Base-by-base conservation (phyloP, 2,888 invertebrate species). In the Stomorhina lunata region DNA sequence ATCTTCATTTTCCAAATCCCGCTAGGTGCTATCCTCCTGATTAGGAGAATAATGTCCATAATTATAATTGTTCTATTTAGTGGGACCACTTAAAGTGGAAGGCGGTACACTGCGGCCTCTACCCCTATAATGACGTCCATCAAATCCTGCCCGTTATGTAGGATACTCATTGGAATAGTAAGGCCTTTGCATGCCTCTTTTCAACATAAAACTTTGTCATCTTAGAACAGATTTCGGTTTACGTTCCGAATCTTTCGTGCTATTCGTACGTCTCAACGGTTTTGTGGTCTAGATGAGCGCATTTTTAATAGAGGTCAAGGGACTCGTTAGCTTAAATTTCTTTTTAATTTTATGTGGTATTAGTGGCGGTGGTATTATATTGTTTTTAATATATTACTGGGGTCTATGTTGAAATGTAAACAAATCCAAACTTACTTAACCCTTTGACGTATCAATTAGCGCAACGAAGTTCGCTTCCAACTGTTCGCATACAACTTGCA, bases 181-280 rank as follows among this genome's bases (percentile, higher is more conserved):
- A 3, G 91, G 90, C 0, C 90, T 85, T 37, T 89, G 89, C 22
- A 90, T 88, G 6, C 89, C 88, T 5, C 90, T 85, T 79, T 91
- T 91, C 84, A 91, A 86, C 91, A 91, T 90, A 12, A 91, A 91
- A 68, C 90, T 90, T 81, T 91, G 91, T 1, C 91, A 88, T 0
- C 90, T 86, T 10, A 91, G 69, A 17, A 83, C 83, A 1, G 90
- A 89, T 68, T 89, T 89, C 7, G 88, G 86, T 48, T 88, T 89
- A n/a, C 90, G 86, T 48, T 90, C 89, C 45, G 89, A 89, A 63
- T 91, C 91, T 34, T 89, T 89, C 90, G 91, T 90, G 80, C 91
- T 91, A 45, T 90, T 90, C 90, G 91, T 91, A 17, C 91, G 88
- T 1, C 91, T 86, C 71, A 91, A 76, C 0, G 91, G 91, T 2